Evolutionary conservation across 2,113 vertebrate species (phyloP).

Genomic region (Neodontobutis hainanensis): DNA sequence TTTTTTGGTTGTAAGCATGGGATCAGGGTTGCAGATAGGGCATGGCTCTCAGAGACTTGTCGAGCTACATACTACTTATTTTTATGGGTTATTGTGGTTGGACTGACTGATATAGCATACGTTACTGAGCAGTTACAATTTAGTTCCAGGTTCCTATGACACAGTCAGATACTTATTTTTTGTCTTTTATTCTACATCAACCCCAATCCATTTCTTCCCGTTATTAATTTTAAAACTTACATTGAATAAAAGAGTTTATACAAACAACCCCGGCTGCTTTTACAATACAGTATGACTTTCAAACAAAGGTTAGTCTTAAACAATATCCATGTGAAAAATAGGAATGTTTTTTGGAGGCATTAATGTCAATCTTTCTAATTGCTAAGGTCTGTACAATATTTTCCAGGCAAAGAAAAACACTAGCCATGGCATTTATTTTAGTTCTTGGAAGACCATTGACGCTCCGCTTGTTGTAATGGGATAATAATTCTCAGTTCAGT

Average conservation of each 20-base stretch:
- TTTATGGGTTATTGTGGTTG: no score
- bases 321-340: conserved; percentile 32
- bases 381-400: conserved; percentile 12
- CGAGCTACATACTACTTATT: no score
- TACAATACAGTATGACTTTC: conserved; percentile 23
- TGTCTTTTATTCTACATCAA: conserved; percentile 1
- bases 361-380: conserved; percentile 52
- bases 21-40: no score
- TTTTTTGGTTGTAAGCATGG: no score
- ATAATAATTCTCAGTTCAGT: not conserved
- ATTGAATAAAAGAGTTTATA: conserved; percentile 1
- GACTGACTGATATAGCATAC: no score
- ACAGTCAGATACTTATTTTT: not conserved
- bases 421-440: not conserved
- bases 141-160: no score
- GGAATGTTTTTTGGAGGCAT: conserved; percentile 22
- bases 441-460: not conserved
- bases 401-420: conserved; percentile 3
- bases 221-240: not conserved
- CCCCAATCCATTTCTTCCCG: not conserved
- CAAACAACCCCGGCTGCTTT: conserved; percentile 21
- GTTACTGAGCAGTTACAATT: no score
- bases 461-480: not conserved
- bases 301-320: conserved; percentile 22
- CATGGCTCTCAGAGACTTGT: no score